Base-by-base conservation (phyloP, 2,113 vertebrate genomes). In the Motacilla alba region DNA sequence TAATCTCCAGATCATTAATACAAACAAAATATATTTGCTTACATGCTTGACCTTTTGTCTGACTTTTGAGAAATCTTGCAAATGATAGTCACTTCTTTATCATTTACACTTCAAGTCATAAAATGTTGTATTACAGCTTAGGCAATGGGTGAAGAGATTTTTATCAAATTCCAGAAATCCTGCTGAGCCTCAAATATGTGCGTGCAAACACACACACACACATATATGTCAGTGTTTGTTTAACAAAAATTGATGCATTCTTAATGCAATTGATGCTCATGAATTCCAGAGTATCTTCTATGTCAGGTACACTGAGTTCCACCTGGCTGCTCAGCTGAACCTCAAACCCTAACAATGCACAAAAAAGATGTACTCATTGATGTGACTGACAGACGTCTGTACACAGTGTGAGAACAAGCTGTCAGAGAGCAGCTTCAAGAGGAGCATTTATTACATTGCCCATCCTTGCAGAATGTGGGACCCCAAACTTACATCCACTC, bases 191-290 rank as follows among this genome's bases (percentile, higher is more conserved):
- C 44, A 66, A 64, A 70, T 31, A 21, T 35, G 56, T 35, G 18
- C 8, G 3, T 2, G 3, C 8, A 16, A 31, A 33, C 14, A 68
- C 8, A 23, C 4, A 23, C 6, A 19, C 1, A 16, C 3, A 28
- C 13, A 15, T 21, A 47, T 11, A 9, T 10, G 0, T 20, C 37
- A 5, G 15, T 56, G 22, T 46, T 28, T 75, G 26, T 52, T 76
- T 31, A 76, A 55, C 35, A 59, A 72, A 79, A 90, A 37, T 44
- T 28, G 23, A 26, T 11, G 8, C 60, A 23, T 39, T 67, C 24
- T 81, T 24, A 35, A 35, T 35, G 35, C 35, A 35, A 35, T 35
- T 35, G 35, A 35, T 43, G 43, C 50, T 87, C 12, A 49, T 46
- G 55, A 84, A 41, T 78, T 55, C 22, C 27, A 10, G 10, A 50